Conservation (phyloP, 2,113 vertebrate genomes). For the Strix aluco region DNA sequence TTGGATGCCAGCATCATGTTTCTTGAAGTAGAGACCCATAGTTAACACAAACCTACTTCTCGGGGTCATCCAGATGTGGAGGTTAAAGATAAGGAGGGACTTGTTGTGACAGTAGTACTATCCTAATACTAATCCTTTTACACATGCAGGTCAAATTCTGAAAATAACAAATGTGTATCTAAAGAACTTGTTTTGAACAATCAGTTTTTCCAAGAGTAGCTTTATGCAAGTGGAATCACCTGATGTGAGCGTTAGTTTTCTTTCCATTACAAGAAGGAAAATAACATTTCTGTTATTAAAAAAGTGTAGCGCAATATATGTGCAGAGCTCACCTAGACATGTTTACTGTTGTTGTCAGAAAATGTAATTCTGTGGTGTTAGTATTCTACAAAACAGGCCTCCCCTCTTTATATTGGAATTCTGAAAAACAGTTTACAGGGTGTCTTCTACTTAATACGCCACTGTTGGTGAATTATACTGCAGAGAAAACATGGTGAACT, state of each 20-base stretch:
- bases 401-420: background rate
- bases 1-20: rapidly evolving
- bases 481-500: rapidly evolving
- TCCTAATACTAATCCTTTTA: background rate
- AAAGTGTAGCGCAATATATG: background rate
- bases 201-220: background rate
- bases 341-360: background rate
- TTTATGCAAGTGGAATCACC: background rate
- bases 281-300: background rate
- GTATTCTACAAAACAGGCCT: background rate
- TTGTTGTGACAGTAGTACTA: background rate
- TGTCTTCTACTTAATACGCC: background rate
- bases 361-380: background rate
- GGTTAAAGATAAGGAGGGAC: background rate
- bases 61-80: background rate
- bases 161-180: rapidly evolving
- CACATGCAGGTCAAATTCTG: background rate
- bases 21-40: background rate
- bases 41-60: background rate
- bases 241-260: background rate
- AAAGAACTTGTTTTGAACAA: background rate
- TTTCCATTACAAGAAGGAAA: background rate
- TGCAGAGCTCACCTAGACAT: background rate
- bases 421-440: background rate
- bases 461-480: background rate